Base-by-base conservation (phyloP, 2,888 invertebrate species). In the Empis livida region DNA sequence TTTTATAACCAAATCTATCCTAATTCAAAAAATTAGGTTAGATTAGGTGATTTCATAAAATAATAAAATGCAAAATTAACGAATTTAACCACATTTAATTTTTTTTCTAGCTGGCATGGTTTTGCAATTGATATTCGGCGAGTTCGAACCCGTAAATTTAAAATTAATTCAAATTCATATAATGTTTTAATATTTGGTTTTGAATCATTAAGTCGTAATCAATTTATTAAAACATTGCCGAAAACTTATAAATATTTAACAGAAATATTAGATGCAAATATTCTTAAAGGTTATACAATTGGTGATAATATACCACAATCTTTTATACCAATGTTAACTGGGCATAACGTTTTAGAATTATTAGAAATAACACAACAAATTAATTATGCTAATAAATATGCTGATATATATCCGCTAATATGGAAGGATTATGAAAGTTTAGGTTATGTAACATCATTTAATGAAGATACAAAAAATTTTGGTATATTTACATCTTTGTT, bases 401-500 rank as follows among this genome's bases (percentile, higher is more conserved):
- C 93, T 1, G 81, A 93, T 62, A 71, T 77, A 0, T 87, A 87
- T 71, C 90, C 91, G 0, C 85, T 92, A 71, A 77, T 93, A 53
- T 94, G 93, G 84, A 82, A 86, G 55, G 78, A 84, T 45, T 82
- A 82, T 55, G 77, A 77, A 45, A 68, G 76, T 3, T 74, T 77
- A 44, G 86, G 88, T 2, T 82, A 81, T 59, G 75, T 79, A 23
- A 87, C 89, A 2, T 85, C 84, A 0, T 95, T 84, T 64, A 84
- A 84, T 57, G 95, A 96, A 62, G 95, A 96, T 62, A 77, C 82
- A 56, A 85, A 89, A 0, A 71, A 76, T 58, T 77, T 84, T 20
- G 93, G 93, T 0, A 91, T 90, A 0, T 96, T 94, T 63, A 89
- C 89, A 2, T 91, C 89, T 65, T 77, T 95, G 9, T 75, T 94